Evolutionary conservation across 2,888 invertebrate genomes (phyloP), one percentile per base, ranked within the genome.

Genomic region (Lasioglossum villosulum): DNA sequence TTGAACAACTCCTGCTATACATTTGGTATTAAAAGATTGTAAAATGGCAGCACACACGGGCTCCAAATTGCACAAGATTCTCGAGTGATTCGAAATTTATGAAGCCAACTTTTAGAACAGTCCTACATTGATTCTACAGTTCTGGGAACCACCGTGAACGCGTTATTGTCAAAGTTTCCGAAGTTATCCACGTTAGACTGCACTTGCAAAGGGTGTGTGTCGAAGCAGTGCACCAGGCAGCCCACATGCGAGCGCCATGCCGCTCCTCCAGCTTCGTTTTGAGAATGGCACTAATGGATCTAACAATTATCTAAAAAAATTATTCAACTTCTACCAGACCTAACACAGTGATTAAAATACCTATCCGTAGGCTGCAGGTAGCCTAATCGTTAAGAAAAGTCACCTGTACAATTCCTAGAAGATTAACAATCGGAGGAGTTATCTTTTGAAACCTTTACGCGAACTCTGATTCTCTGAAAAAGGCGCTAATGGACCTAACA

Each of bases 121-220:
- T 14, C 14, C 59, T 3, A 14, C 27, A 59, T 59, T 10, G 59
- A 59, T 59, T 12, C 59, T 27, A 12, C 14, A 14, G 27, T 27
- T 27, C 59, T 14, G 59, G 59, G 12, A 59, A 27, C 27, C 59
- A 4, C 12, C 59, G 27, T 39, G n/a, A 68, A 59, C 63, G 39
- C 77, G 39, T 82, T 82, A 77, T 82, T 74, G 68, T 30, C 59
- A 39, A 82, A 77, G 82, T 77, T 84, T 30, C 72, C 34, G n/a
- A 48, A 42, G 75, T 81, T 76, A 42, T 73, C 56, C 45, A 14
- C n/a, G 16, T 19, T n/a, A 30, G 34, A 34, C 45, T 56, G 72
- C 56, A 59, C 56, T 76, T 66, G 45, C 37, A 34, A 63, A 48
- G 80, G 52, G 34, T 27, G 63, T 52, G 72, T 16, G 63, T n/a